These are phyloP conservation scores for Flexamia atlantica DNA, from an alignment of 2,888 invertebrate species.

Conservation along the genomic window DNA sequence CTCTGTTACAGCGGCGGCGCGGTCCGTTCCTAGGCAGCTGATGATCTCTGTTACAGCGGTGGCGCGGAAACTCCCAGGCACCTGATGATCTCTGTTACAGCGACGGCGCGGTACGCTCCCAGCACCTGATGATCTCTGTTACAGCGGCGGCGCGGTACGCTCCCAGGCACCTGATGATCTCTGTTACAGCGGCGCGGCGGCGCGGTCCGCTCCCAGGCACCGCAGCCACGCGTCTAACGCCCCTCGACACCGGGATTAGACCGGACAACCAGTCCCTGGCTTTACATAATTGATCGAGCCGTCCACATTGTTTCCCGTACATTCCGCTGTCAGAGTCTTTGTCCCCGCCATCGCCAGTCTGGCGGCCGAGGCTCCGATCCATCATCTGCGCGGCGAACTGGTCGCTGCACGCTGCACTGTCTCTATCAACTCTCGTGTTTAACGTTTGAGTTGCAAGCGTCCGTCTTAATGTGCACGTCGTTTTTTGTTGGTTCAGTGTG, in stretches of 20 bases:
- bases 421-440: not conserved
- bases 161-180: too few species aligned
- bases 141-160: too few species aligned
- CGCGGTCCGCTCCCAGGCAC: not conserved
- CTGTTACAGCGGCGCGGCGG: not conserved
- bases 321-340: conserved; percentile 53
- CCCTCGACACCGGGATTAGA: conserved; percentile 41
- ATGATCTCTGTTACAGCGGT: too few species aligned
- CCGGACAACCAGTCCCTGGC: conserved; percentile 43
- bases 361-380: conserved; percentile 8
- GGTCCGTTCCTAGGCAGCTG: not conserved
- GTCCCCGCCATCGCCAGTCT: conserved; percentile 17
- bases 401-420: conserved; percentile 4
- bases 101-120: too few species aligned
- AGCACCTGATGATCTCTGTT: too few species aligned
- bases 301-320: conserved; percentile 49
- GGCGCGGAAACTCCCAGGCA: too few species aligned
- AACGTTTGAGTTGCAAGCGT: not conserved
- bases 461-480: not conserved
- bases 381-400: conserved; percentile 12
- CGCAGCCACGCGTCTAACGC: conserved; percentile 52
- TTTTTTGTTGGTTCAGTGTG: too few species aligned
- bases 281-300: conserved; percentile 56
- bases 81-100: too few species aligned
- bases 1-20: not conserved